Base-by-base conservation (phyloP, 2,888 invertebrate genomes). In the Steromphala cineraria region DNA sequence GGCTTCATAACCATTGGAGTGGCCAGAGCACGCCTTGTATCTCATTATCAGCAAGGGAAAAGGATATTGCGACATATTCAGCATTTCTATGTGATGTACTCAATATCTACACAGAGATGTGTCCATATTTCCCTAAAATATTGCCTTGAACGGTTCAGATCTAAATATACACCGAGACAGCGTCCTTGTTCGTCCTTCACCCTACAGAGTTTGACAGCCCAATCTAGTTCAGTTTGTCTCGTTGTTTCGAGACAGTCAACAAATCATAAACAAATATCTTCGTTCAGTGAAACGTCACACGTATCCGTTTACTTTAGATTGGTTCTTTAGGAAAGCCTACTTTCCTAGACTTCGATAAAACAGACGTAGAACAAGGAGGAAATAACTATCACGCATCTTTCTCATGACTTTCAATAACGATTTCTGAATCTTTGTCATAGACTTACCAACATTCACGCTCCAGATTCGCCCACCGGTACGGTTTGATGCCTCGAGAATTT, bases 381-480 rank as follows among this genome's bases (percentile, higher is more conserved):
- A 62, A 46, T 28, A 24, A 46, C 53, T 21, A 53, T 75, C 75
- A 75, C 53, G 75, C 75, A 24, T 8, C 0, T 1, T 21, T 52
- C 53, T n/a, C 77, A 77, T 77, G 52, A 67, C 67, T 28, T 46
- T 46, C 46, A 46, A 46, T 46, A 46, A 46, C 46, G 46, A 46
- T 46, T 46, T 46, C 46, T 13, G 46, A 46, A 46, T 46, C 46
- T 46, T 46, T 46, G 46, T 62, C 67, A 55, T n/a, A 52, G 53
- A 86, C 87, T 86, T 86, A 91, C 91, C 91, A n/a, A 92, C 85
- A 78, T 90, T 87, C n/a, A 91, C 84, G 24, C 91, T 92, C 90
- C 90, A 90, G 67, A 93, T 93, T 84, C 93, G 86, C 36, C 93
- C 93, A 53, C 93, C 93, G 15, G 90, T 89, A 75, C 93, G 85